Percentiles rank a stretch among this genome's conserved stretches.
phyloP scores from a whole-genome alignment of 2,888 invertebrate genomes.

The Clistopyga incitator region DNA sequence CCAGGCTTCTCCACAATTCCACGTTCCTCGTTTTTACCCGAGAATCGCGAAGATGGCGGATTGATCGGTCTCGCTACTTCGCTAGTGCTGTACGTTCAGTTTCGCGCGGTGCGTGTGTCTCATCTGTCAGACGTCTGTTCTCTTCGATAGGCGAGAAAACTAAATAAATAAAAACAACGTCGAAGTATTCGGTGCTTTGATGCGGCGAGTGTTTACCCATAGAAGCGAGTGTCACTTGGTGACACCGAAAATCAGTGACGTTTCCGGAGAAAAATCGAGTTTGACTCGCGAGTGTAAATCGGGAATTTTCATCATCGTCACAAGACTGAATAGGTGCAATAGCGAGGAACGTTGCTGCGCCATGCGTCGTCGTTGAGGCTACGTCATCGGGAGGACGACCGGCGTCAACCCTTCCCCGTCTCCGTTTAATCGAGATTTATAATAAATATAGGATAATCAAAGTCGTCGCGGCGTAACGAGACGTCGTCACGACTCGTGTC shows the following conservation, averaged over 20 bases:
- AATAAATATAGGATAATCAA: not conserved
- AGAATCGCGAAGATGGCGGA: conserved; percentile 72
- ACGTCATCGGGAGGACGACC: not conserved
- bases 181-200: conserved; percentile 23
- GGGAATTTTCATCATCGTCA: not conserved
- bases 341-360: not conserved
- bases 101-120: conserved; percentile 54
- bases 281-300: not conserved
- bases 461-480: conserved; percentile 33
- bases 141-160: not conserved
- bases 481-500: conserved; percentile 45
- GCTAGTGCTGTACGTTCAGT: conserved; percentile 40
- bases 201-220: not conserved
- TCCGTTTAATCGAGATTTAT: not conserved
- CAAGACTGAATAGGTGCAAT: not conserved
- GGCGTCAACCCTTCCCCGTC: not conserved
- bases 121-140: conserved; percentile 22
- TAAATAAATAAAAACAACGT: conserved; percentile 12
- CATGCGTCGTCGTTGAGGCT: not conserved
- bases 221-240: not conserved
- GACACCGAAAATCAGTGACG: not conserved
- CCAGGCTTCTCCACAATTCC: conserved; percentile 19
- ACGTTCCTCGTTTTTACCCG: conserved; percentile 48
- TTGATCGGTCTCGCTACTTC: conserved; percentile 71
- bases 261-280: not conserved